Evolutionary conservation across 2,797 vertebrate genomes (phyloP).

Genomic region (Orientallactaga sibirica): DNA sequence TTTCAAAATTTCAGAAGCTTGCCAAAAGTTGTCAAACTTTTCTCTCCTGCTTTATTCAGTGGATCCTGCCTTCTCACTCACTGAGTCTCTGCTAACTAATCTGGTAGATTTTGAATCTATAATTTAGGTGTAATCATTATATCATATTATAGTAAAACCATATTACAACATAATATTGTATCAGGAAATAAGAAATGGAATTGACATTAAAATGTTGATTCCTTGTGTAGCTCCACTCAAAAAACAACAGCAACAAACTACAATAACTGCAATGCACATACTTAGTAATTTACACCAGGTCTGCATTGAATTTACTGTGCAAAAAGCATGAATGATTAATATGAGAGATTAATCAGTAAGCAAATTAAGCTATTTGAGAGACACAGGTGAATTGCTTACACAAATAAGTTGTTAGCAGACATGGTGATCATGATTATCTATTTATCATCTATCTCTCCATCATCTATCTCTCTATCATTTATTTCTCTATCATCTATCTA

Average conservation of each 20-base stretch:
- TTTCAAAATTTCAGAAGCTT: slow-evolving; percentile 1
- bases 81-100: neutral
- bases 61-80: neutral
- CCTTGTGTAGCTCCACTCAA: slow-evolving; percentile 11
- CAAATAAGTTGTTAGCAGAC: no score
- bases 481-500: no score
- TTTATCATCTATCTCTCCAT: no score
- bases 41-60: neutral
- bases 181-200: neutral
- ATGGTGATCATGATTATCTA: no score
- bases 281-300: neutral
- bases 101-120: neutral
- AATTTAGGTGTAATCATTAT: neutral
- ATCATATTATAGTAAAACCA: neutral
- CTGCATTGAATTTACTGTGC: neutral
- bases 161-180: neutral
- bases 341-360: neutral
- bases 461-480: no score
- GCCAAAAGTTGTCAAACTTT: neutral
- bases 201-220: slow-evolving; percentile 22
- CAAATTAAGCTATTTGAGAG: neutral
- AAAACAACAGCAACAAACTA: neutral
- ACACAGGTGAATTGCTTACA: neutral
- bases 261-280: neutral
- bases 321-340: neutral